Evolutionary conservation across 1,140 invertebrate genomes (phyloP), one percentile per base, ranked within the genome.

Genomic region (Conus ventricosus): DNA sequence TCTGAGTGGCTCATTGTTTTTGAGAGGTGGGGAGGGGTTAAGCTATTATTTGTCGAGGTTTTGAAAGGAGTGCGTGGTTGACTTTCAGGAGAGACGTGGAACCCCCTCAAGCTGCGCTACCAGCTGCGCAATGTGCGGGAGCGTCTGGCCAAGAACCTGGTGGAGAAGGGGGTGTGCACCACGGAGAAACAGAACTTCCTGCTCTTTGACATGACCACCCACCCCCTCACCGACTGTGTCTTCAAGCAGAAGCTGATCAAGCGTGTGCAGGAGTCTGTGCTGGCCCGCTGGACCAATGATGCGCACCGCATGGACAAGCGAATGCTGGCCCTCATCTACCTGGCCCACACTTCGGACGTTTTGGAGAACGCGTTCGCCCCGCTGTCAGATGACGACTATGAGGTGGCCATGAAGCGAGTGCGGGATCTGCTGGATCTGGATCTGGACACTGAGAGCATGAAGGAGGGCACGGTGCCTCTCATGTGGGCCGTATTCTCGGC

Each of bases 101-200:
- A 99, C 96, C 99, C 99, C 20, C 96, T 99, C 91, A 99, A 99
- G 96, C 96, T 99, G 90, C 97, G 98, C 92, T 99, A 99, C 95
- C 99, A 99, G 95, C 96, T 99, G 91, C 98, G 99, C 95, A 99
- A 99, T 96, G 99, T 99, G 0, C 96, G 99, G 90, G 99, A 99
- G 96, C 97, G 99, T 93, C 96, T 99, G 93, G 99, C 99, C 17
- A 99, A 99, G 95, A 99, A 99, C 96, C 96, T 99, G 92, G 99
- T 99, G 27, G 99, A 99, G 95, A 99, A 99, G 96, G 99, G 99
- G 91, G 98, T 99, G n/a, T 96, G 99, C 89, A 99, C 99, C 82
- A 99, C 99, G 85, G 99, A 99, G 96, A 99, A 99, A 96, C 99
- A 99, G 96, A 99, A 99, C 96, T 99, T 99, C 96, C 96, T 99